phyloP scores from a whole-genome alignment of 2,888 invertebrate genomes.

The Coecobrya sp. region DNA sequence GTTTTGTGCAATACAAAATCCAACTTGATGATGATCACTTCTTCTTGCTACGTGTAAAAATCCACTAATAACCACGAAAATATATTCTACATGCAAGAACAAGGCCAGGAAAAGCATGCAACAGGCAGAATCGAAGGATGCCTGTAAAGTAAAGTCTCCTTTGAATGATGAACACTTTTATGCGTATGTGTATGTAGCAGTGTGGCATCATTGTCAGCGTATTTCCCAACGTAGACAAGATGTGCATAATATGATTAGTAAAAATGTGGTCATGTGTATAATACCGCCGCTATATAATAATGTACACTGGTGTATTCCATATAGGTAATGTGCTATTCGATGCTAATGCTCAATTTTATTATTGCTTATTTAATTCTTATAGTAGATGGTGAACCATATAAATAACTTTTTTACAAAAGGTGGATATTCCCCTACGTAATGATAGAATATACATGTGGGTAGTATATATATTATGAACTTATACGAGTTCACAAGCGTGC shows the following conservation, averaged over 20 bases:
- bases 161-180: background rate
- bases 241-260: no score
- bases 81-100: background rate
- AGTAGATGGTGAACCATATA: background rate
- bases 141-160: background rate
- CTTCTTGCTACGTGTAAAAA: background rate
- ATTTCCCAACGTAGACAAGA: no score
- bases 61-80: background rate
- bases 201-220: no score
- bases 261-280: no score
- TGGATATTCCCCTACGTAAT: no score
- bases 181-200: background rate
- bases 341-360: background rate
- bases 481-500: slow-evolving; percentile 17
- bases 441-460: background rate
- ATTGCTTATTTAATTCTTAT: background rate
- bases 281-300: background rate
- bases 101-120: slow-evolving; percentile 20
- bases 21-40: background rate
- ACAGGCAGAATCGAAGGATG: slow-evolving; percentile 25
- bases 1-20: slow-evolving; percentile 7
- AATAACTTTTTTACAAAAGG: background rate
- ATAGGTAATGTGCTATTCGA: background rate
- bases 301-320: background rate
- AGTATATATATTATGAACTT: background rate